Conservation (phyloP, 2,888 invertebrate genomes). For the Pseudolycoriella hygida region DNA sequence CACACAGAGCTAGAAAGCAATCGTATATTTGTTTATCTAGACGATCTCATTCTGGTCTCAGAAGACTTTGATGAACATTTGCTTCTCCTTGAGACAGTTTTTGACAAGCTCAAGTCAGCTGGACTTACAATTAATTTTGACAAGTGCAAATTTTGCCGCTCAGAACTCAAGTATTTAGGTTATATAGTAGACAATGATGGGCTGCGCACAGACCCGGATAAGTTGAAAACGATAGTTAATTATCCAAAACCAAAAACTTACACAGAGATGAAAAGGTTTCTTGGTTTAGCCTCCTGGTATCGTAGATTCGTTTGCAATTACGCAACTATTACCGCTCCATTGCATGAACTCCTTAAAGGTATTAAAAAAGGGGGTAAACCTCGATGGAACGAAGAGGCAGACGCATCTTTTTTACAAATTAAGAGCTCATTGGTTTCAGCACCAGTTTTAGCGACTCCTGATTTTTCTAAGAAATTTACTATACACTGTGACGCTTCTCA, state of each 20-base stretch:
- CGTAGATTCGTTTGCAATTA: background rate
- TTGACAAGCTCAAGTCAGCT: no score
- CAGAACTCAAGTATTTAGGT: no score
- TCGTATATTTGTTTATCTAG: background rate
- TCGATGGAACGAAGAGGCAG: background rate
- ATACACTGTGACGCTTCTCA: background rate
- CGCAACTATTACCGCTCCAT: background rate
- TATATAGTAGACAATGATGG: background rate
- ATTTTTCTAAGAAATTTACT: background rate
- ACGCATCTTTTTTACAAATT: background rate
- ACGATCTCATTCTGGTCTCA: no score
- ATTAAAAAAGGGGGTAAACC: background rate
- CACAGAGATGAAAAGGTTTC: background rate
- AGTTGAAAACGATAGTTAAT: constrained; percentile 6
- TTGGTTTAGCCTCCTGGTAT: constrained; percentile 2
- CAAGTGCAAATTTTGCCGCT: no score
- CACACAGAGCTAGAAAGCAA: background rate
- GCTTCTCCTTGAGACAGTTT: background rate
- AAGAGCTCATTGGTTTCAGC: background rate
- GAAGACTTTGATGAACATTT: no score
- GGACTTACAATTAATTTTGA: no score
- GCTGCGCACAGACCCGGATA: background rate
- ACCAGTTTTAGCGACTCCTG: no score
- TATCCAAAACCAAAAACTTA: constrained; percentile 6
- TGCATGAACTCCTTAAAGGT: no score